A percentile compares a stretch with the other conserved stretches of the same genome.
Evolutionary conservation across 2,113 vertebrate genomes (phyloP).

Genomic region (Cololabis saira): DNA sequence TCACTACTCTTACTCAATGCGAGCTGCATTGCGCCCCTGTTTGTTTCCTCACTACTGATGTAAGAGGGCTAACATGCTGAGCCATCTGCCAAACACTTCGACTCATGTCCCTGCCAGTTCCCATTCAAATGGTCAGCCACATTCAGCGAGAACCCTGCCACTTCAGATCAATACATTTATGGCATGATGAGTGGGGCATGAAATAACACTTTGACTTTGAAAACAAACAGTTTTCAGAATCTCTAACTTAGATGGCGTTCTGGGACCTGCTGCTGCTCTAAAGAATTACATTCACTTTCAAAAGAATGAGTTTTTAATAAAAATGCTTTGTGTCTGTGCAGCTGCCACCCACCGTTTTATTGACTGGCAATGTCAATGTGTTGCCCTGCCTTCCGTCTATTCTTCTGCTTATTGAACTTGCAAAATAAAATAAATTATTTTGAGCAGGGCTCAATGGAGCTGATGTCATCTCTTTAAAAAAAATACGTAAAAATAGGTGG

Average conservation of each 20-base stretch:
- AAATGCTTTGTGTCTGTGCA: constrained; percentile 31
- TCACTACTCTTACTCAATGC: constrained; percentile 55
- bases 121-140: constrained; percentile 54
- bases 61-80: constrained; percentile 61
- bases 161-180: constrained; percentile 66
- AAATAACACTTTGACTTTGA: constrained; percentile 49
- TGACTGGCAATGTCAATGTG: constrained; percentile 62
- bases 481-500: too few species aligned
- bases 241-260: constrained; percentile 31
- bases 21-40: constrained; percentile 32
- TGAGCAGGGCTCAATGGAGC: constrained; percentile 50
- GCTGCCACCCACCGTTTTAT: constrained; percentile 61
- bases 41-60: constrained; percentile 47
- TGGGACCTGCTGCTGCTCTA: constrained; percentile 45
- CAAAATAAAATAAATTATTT: constrained; percentile 47
- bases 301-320: constrained; percentile 58
- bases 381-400: constrained; percentile 43
- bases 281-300: constrained; percentile 57
- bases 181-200: constrained; percentile 47
- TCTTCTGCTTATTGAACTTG: constrained; percentile 54
- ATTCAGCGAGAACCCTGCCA: constrained; percentile 56
- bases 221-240: constrained; percentile 51
- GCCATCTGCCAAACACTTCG: constrained; percentile 51
- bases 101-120: constrained; percentile 49
- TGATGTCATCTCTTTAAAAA: constrained; percentile 21